Evolutionary conservation across 2,888 invertebrate genomes (phyloP).

Genomic region (Synanthedon tipuliformis): DNA sequence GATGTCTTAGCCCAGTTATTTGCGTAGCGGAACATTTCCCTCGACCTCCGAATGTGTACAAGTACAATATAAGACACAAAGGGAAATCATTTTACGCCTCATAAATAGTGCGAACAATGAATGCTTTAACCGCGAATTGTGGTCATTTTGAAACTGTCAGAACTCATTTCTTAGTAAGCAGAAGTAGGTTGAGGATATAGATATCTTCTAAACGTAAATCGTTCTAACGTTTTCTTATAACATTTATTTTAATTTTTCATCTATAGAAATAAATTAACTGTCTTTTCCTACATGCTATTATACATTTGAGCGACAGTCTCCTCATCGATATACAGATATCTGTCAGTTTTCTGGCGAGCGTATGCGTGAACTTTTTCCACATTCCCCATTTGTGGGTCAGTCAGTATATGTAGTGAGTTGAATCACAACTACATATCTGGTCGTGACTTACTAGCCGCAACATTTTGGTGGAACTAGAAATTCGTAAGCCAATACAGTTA

Average conservation of each 20-base stretch:
- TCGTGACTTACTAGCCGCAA: neutral
- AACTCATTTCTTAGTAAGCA: no score
- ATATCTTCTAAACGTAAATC: no score
- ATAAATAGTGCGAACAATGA: neutral
- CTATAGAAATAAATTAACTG: no score
- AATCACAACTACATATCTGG: neutral
- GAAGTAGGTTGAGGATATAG: no score
- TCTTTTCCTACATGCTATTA: no score
- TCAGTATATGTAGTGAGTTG: neutral
- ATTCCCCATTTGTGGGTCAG: neutral
- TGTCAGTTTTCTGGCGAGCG: no score
- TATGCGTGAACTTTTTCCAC: neutral
- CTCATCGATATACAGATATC: no score
- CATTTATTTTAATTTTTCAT: no score
- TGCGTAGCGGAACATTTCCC: conserved; percentile 37
- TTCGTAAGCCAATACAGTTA: neutral
- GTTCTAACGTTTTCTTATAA: no score
- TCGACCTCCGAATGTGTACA: neutral
- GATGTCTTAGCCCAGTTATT: conserved; percentile 38
- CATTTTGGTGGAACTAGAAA: neutral
- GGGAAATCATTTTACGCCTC: neutral
- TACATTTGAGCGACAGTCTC: no score
- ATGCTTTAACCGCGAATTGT: neutral
- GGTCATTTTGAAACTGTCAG: neutral
- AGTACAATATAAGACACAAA: neutral